Conservation (phyloP, 2,888 invertebrate species). For the Heteromurus nitidus region DNA sequence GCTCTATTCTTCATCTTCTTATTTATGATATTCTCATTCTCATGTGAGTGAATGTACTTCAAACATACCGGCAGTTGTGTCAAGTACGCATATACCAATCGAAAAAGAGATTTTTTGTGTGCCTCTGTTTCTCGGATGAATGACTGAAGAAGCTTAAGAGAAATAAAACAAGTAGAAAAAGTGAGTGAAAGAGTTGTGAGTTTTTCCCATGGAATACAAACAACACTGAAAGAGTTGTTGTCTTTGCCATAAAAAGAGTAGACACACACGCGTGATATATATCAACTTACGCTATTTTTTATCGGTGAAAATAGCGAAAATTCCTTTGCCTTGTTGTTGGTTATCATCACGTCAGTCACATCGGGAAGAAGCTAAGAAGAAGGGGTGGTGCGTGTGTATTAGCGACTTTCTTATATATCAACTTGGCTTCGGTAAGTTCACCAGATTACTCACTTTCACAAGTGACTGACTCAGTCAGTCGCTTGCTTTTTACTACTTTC, state of each 20-base stretch:
- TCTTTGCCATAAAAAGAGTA: conserved; percentile 7
- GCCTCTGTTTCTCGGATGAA: conserved; percentile 32
- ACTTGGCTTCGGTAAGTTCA: conserved; percentile 4
- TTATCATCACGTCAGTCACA: too few relatives aligned
- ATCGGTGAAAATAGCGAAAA: too few relatives aligned
- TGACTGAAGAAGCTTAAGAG: conserved; percentile 28
- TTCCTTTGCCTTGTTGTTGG: too few relatives aligned
- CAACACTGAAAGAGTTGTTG: conserved; percentile 13
- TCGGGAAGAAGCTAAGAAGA: too few relatives aligned
- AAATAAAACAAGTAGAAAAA: too few relatives aligned
- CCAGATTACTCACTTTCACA: conserved; percentile 30
- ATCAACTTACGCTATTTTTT: too few relatives aligned
- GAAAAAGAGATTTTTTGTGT: too few relatives aligned
- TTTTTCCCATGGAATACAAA: conserved; percentile 30
- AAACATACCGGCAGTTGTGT: background rate
- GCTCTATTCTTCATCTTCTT: conserved; percentile 31
- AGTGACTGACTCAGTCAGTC: conserved; percentile 7
- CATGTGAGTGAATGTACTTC: background rate
- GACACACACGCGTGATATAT: background rate
- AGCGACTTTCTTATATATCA: background rate
- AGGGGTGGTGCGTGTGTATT: too few relatives aligned
- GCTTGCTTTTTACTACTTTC: conserved; percentile 20
- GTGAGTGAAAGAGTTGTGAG: conserved; percentile 25
- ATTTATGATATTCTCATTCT: background rate
- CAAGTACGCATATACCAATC: conserved; percentile 3